Conservation (phyloP, 2,113 vertebrate species). For the Romanogobio albipinnatus region DNA sequence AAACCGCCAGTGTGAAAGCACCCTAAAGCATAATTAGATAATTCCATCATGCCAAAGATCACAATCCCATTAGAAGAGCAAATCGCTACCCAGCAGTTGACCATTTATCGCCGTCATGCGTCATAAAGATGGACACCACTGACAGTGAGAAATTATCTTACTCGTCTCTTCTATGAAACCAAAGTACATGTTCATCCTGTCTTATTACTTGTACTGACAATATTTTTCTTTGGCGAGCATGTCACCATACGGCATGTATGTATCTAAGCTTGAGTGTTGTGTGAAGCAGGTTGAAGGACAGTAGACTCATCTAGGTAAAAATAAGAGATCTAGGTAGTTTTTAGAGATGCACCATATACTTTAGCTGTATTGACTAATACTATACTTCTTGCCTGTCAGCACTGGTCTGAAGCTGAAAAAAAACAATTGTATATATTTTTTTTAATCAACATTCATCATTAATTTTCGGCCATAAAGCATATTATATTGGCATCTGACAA, state of each 20-base stretch:
- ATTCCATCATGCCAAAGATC: neutral
- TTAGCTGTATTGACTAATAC: neutral
- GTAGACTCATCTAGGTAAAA: too few species aligned
- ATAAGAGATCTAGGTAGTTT: too few species aligned
- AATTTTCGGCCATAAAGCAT: neutral
- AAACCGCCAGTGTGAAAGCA: too few species aligned
- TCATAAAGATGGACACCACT: neutral
- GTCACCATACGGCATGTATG: too few species aligned
- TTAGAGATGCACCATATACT: too few species aligned
- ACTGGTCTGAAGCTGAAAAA: neutral
- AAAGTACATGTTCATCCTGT: neutral
- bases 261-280: too few species aligned
- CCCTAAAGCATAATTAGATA: too few species aligned
- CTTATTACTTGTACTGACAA: neutral
- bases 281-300: too few species aligned
- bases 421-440: neutral
- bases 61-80: neutral
- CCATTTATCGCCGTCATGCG: neutral
- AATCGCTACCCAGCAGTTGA: neutral
- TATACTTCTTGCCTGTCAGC: neutral
- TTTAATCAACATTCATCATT: neutral
- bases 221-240: too few species aligned
- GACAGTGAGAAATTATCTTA: neutral
- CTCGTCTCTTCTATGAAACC: neutral
- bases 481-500: neutral